These are phyloP conservation scores for Heliconius erato DNA, from an alignment of 2,888 invertebrate species.

Conservation along the genomic window DNA sequence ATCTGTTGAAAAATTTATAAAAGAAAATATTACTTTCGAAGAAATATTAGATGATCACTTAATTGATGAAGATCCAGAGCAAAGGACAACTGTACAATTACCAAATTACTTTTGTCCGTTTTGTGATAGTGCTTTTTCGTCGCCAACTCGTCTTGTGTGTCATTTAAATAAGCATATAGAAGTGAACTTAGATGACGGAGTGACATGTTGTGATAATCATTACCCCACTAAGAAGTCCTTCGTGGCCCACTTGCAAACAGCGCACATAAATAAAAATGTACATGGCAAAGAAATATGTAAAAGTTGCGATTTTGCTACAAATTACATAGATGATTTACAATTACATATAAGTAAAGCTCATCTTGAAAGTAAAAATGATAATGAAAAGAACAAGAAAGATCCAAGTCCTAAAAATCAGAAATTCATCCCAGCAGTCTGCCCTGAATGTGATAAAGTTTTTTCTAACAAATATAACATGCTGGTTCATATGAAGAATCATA, in stretches of 20 bases:
- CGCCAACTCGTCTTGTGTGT: slow-evolving; percentile 64
- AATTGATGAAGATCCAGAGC: slow-evolving; percentile 51
- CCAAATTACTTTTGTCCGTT: slow-evolving; percentile 65
- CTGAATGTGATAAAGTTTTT: slow-evolving; percentile 80
- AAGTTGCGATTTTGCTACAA: slow-evolving; percentile 61
- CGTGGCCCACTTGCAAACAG: slow-evolving; percentile 63
- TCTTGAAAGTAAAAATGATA: slow-evolving; percentile 16
- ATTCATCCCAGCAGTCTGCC: slow-evolving; percentile 75
- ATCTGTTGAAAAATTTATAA: slow-evolving; percentile 62
- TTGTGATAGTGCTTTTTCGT: slow-evolving; percentile 68
- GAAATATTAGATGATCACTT: slow-evolving; percentile 64
- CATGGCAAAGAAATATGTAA: slow-evolving; percentile 57
- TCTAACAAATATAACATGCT: slow-evolving; percentile 81
- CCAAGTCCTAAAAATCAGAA: slow-evolving; percentile 63
- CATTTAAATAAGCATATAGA: slow-evolving; percentile 70
- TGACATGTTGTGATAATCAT: slow-evolving; percentile 62
- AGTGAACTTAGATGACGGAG: slow-evolving; percentile 57
- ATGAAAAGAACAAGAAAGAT: slow-evolving; percentile 42
- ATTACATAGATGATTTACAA: slow-evolving; percentile 46
- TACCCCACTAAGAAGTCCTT: slow-evolving; percentile 61
- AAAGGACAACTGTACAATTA: slow-evolving; percentile 35
- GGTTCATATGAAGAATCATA: slow-evolving; percentile 77
- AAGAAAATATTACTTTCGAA: slow-evolving; percentile 68
- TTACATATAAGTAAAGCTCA: slow-evolving; percentile 46
- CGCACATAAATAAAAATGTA: slow-evolving; percentile 56